Evolutionary conservation across 2,797 vertebrate genomes (phyloP).

Genomic region (Salmo trutta): DNA sequence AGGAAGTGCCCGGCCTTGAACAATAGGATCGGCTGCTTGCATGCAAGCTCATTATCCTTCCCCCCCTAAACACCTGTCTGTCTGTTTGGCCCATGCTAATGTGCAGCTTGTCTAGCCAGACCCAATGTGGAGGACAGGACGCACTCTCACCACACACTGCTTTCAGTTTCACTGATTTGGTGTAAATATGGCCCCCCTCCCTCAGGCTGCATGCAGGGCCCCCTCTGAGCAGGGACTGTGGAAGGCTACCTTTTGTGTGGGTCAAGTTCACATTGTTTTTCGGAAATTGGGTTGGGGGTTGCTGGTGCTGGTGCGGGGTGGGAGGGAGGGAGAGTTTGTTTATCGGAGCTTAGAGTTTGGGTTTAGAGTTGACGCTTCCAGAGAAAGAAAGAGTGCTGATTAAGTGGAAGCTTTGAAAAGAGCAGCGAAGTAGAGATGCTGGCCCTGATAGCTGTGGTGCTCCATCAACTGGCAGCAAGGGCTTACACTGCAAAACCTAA

Average conservation of each 20-base stretch:
- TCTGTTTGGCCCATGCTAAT: constrained; percentile 38
- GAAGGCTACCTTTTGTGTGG: constrained; percentile 17
- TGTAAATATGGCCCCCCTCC: constrained; percentile 3
- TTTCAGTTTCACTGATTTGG: constrained; percentile 25
- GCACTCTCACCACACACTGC: neutral
- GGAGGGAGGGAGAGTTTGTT: constrained; percentile 9
- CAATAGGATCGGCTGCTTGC: constrained; percentile 34
- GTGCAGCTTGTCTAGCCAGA: constrained; percentile 22
- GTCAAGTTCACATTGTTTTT: constrained; percentile 23
- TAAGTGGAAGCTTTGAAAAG: constrained; percentile 26
- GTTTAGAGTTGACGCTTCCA: constrained; percentile 1
- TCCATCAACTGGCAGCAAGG: constrained; percentile 9
- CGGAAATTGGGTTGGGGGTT: neutral
- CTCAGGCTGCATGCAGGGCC: neutral
- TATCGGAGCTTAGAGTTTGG: neutral
- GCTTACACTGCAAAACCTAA: constrained; percentile 24
- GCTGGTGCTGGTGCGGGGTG: neutral
- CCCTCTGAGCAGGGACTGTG: neutral
- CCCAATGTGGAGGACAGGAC: neutral
- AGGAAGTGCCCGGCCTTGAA: constrained; percentile 28
- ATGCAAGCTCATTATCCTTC: constrained; percentile 41
- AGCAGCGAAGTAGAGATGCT: constrained; percentile 23
- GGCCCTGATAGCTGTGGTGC: constrained; percentile 19
- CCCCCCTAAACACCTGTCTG: constrained; percentile 14
- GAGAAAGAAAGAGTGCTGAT: constrained; percentile 26